Evolutionary conservation across 2,888 invertebrate species (phyloP).

Genomic region (Pharmacophagus antenor): DNA sequence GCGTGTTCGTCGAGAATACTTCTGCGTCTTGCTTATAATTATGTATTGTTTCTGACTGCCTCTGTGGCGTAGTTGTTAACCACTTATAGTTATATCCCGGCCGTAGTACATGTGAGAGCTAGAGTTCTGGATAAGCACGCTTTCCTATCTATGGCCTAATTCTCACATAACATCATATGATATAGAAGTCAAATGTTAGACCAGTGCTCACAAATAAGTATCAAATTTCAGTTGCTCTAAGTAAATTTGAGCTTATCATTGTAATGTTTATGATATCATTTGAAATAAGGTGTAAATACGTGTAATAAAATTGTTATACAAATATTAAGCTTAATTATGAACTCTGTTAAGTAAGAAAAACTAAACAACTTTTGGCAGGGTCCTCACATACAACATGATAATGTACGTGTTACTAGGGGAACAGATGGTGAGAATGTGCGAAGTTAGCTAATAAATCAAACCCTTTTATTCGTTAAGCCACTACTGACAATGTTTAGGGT

Average conservation of each 20-base stretch:
- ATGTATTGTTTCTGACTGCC: too few relatives aligned
- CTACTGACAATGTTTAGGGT: constrained; percentile 23
- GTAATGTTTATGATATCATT: neutral
- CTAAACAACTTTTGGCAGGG: neutral
- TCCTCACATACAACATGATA: constrained; percentile 7
- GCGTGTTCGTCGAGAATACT: neutral
- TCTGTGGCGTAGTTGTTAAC: too few relatives aligned
- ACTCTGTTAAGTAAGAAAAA: neutral
- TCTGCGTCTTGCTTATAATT: neutral
- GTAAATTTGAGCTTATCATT: too few relatives aligned
- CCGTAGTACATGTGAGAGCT: too few relatives aligned
- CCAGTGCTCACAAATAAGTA: too few relatives aligned
- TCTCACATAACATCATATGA: too few relatives aligned
- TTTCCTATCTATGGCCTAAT: too few relatives aligned
- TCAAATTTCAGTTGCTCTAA: too few relatives aligned
- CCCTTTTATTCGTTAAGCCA: constrained; percentile 28
- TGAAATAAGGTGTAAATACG: neutral
- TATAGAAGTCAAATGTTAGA: too few relatives aligned
- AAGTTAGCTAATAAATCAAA: constrained; percentile 28
- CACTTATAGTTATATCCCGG: too few relatives aligned
- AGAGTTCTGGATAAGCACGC: too few relatives aligned
- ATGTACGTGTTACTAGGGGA: constrained; percentile 16
- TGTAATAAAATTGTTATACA: neutral
- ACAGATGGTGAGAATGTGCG: constrained; percentile 17
- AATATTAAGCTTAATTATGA: neutral